Evolutionary conservation across 1,140 invertebrate genomes (phyloP).

Genomic region (Drosophila pachea): DNA sequence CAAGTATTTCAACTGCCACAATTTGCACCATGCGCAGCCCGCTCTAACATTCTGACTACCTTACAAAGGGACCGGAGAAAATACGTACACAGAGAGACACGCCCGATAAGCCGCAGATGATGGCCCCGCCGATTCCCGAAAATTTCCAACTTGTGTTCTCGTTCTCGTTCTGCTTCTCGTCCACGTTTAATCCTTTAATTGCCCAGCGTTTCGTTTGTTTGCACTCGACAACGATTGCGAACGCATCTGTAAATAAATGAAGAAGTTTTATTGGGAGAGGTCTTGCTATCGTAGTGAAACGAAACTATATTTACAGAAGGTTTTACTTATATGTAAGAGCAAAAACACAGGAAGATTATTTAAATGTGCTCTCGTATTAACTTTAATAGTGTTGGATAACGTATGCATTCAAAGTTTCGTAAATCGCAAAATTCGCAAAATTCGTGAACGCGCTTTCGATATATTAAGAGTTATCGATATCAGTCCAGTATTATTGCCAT

Average conservation of each 20-base stretch:
- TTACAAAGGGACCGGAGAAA: conserved; percentile 28
- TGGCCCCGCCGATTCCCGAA: conserved; percentile 7
- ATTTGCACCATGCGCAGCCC: conserved; percentile 27
- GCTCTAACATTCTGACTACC: conserved; percentile 47
- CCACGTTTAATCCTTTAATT: conserved; percentile 34
- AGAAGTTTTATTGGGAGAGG: conserved; percentile 11
- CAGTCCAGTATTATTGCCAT: too few relatives aligned
- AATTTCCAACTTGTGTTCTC: not conserved
- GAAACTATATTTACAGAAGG: too few relatives aligned
- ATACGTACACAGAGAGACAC: conserved; percentile 42
- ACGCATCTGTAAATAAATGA: conserved; percentile 38
- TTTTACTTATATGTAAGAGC: not conserved
- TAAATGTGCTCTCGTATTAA: not conserved
- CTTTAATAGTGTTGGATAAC: too few relatives aligned
- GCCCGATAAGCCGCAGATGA: conserved; percentile 26
- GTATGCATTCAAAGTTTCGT: too few relatives aligned
- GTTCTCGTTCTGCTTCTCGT: not conserved
- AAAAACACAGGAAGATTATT: not conserved
- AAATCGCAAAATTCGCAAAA: too few relatives aligned
- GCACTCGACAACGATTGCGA: conserved; percentile 4
- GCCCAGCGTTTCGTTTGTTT: conserved; percentile 25
- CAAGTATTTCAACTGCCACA: conserved; percentile 38
- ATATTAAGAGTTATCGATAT: too few relatives aligned
- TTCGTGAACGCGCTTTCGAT: too few relatives aligned
- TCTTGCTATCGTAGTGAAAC: not conserved